A percentile compares a stretch with the other conserved stretches of the same genome.
These are phyloP conservation scores for Solenopsis fugax DNA, from an alignment of 1,140 invertebrate genomes.

Conservation along the genomic window DNA sequence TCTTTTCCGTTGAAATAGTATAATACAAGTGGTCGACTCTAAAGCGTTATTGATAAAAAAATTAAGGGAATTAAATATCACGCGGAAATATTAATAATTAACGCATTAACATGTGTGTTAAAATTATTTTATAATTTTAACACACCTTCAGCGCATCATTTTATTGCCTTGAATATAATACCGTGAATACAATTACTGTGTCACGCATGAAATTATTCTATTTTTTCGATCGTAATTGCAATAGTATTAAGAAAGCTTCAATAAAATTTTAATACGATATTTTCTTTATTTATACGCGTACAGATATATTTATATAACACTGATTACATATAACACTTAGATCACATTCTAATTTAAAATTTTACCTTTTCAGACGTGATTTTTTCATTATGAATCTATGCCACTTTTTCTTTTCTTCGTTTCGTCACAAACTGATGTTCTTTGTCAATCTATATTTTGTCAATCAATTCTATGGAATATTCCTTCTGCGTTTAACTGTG, in stretches of 20 bases:
- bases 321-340: not conserved
- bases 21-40: not conserved
- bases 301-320: not conserved
- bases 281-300: not conserved
- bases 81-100: constrained; percentile 2
- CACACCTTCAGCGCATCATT: not conserved
- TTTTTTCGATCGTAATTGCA: not conserved
- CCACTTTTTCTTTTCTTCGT: not conserved
- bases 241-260: not conserved
- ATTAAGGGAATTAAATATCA: constrained; percentile 32
- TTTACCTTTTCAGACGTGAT: not conserved
- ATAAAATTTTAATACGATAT: constrained; percentile 6
- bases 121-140: constrained; percentile 32
- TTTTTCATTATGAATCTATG: not conserved
- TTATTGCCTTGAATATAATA: constrained; percentile 25
- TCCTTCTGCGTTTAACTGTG: not conserved
- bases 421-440: not conserved
- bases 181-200: not conserved
- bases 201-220: not conserved
- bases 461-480: constrained; percentile 14
- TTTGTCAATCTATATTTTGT: not conserved
- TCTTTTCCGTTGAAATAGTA: not conserved
- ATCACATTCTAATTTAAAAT: not conserved
- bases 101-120: not conserved
- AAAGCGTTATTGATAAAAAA: constrained; percentile 13